Base-by-base conservation (phyloP, 1,140 invertebrate species). In the Oedothorax gibbosus region DNA sequence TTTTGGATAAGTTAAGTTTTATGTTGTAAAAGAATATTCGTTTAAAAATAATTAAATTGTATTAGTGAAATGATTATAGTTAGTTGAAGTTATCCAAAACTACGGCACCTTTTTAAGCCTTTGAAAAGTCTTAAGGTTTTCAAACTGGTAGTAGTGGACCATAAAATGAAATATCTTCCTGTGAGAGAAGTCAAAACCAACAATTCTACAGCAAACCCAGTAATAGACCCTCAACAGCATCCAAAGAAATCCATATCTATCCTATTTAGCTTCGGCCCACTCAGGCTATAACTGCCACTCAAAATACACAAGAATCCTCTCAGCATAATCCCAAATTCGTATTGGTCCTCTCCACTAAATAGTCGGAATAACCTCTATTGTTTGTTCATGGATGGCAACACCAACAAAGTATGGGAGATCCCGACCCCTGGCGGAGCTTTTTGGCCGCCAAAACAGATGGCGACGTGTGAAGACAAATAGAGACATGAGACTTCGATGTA, bases 381-480 rank as follows among this genome's bases (percentile, higher is more conserved):
- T 82, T 71, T 71, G 69, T 51, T 18, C 50, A 35, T 35, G 35
- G 35, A 35, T 71, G 80, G 80, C 80, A 73, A 81, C 21, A 53
- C 50, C 66, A 81, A 57, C 54, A 62, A 71, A 54, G n/a, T 20
- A n/a, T 11, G 8, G 49, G n/a, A n/a, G 7, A 9, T 3, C 7
- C 15, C 15, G 15, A 15, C n/a, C 68, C 69, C 69, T 14, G 20
- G 20, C n/a, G 69, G 69, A n/a, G n/a, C 69, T 71, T 71, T 60
- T 71, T 71, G 69, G 51, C 69, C 69, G 5, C 35, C 35, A 35
- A 71, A 53, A 71, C 69, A 54, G 69, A 71, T 71, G 69, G 56
- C n/a, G 69, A 82, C 49, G 80, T 82, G 80, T 73, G 80, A 82
- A 82, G 69, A 82, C 80, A 82, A 82, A 82, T 69, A 82, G 7